Evolutionary conservation across 37 sponge, comb jelly and placozoan genomes (phyloP).

Genomic region (Diacarnus erythraeanus): DNA sequence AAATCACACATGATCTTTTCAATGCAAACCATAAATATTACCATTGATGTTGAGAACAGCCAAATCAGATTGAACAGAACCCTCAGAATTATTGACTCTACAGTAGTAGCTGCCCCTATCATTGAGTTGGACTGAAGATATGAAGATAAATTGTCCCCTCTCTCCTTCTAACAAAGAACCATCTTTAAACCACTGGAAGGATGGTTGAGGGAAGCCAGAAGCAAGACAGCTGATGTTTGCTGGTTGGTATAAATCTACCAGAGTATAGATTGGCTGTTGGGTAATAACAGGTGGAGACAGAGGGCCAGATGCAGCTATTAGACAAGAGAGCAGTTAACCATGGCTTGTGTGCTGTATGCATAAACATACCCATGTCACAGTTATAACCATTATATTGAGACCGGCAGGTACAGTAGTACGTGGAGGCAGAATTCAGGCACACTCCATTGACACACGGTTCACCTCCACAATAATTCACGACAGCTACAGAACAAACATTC

Average conservation of each 20-base stretch:
- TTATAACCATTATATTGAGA: slow-evolving; percentile 9
- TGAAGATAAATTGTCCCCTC: neutral
- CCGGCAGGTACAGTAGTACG: slow-evolving; percentile 26
- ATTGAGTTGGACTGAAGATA: neutral
- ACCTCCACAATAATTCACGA: too few relatives aligned
- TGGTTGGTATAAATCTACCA: neutral
- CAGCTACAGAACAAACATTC: too few relatives aligned
- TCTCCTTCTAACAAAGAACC: neutral
- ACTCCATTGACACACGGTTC: too few relatives aligned
- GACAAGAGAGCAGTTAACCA: neutral
- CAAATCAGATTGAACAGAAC: neutral
- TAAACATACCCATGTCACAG: slow-evolving; percentile 33
- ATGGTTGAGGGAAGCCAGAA: slow-evolving; percentile 36
- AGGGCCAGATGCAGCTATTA: neutral
- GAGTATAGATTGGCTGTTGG: neutral
- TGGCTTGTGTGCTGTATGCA: neutral
- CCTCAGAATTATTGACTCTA: slow-evolving; percentile 20
- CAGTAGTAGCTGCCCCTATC: slow-evolving; percentile 44
- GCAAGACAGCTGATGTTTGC: slow-evolving; percentile 36
- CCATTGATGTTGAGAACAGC: slow-evolving; percentile 34
- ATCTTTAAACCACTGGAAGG: slow-evolving; percentile 58
- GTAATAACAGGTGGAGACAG: neutral
- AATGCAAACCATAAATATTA: too few relatives aligned
- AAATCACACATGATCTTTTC: too few relatives aligned
- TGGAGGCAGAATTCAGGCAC: too few relatives aligned